phyloP scores from a whole-genome alignment of 1,140 invertebrate species.

The Hyphantria cunea region DNA sequence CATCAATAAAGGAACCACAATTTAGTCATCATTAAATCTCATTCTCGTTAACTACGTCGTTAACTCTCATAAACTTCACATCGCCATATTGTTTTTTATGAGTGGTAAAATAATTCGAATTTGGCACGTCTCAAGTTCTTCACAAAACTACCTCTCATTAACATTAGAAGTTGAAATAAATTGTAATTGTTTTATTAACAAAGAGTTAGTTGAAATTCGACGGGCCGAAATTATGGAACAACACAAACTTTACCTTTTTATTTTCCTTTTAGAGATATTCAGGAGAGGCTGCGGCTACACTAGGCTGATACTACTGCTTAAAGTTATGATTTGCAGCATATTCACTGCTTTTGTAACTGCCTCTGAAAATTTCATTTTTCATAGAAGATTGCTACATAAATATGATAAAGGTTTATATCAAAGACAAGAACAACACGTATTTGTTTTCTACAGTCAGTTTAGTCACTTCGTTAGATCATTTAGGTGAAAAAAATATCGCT shows the following conservation, averaged over 20 bases:
- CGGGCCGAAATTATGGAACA: constrained; percentile 9
- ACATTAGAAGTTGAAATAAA: constrained; percentile 14
- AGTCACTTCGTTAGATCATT: no score
- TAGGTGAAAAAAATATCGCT: no score
- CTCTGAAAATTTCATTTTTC: no score
- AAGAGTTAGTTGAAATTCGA: constrained; percentile 9
- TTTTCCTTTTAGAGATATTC: constrained; percentile 1
- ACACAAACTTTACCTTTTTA: constrained; percentile 17
- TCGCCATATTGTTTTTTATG: not conserved
- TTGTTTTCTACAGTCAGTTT: no score
- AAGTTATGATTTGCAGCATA: not conserved
- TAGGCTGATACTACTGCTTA: not conserved
- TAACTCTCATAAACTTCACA: no score
- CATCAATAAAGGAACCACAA: no score
- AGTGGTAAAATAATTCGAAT: not conserved
- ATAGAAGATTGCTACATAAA: no score
- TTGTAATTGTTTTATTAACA: constrained; percentile 18
- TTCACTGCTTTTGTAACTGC: not conserved
- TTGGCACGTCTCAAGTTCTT: not conserved
- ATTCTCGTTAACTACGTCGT: no score
- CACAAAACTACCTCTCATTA: constrained; percentile 5
- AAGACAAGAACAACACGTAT: no score
- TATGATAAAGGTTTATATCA: no score
- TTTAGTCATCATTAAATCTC: no score
- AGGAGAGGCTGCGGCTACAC: not conserved